Evolutionary conservation across 2,888 invertebrate species (phyloP).

Genomic region (Pterobdella sp.): DNA sequence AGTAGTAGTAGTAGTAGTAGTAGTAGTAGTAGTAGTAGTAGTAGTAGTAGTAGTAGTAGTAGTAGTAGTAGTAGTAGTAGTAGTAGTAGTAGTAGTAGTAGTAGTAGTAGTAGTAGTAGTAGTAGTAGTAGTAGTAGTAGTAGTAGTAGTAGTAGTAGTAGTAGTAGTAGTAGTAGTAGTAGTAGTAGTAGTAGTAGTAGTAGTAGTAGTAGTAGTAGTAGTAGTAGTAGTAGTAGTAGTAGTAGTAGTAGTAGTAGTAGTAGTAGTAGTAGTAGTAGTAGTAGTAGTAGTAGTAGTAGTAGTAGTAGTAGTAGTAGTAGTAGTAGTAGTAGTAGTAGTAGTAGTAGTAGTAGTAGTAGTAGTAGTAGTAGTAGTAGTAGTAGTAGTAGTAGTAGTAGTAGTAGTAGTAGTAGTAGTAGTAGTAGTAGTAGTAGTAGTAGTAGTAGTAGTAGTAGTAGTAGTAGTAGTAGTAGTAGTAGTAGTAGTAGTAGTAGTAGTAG

Average conservation of each 20-base stretch:
- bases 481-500: constrained; percentile 9
- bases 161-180: neutral
- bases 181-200: neutral
- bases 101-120: constrained; percentile 9
- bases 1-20: constrained; percentile 13
- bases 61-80: constrained; percentile 14
- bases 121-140: neutral
- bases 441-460: constrained; percentile 6
- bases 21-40: constrained; percentile 15
- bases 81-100: constrained; percentile 11
- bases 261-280: constrained; percentile 11
- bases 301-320: constrained; percentile 11
- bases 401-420: constrained; percentile 6
- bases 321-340: constrained; percentile 3
- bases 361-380: constrained; percentile 11
- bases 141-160: neutral
- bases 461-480: constrained; percentile 6
- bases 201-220: neutral
- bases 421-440: constrained; percentile 6
- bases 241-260: constrained; percentile 12
- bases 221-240: neutral
- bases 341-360: neutral
- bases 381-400: constrained; percentile 6
- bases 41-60: constrained; percentile 12
- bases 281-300: constrained; percentile 11